phyloP scores from a whole-genome alignment of 2,797 vertebrate species.

The Pantherophis vulpinus region DNA sequence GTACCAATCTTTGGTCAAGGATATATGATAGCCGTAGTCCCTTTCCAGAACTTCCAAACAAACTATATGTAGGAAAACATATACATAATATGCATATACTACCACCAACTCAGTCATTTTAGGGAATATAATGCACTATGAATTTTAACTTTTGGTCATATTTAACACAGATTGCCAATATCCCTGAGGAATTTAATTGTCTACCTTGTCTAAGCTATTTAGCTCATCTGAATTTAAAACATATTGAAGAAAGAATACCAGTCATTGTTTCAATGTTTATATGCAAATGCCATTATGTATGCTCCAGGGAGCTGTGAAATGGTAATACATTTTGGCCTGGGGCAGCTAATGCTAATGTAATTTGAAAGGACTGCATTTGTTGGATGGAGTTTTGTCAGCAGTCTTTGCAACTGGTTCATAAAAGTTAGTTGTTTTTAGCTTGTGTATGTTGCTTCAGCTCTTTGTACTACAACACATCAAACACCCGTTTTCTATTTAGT shows the following conservation, averaged over 20 bases:
- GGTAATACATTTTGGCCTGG: background rate
- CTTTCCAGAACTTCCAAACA: background rate
- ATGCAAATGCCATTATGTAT: background rate
- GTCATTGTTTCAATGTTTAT: constrained; percentile 11
- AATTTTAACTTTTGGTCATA: constrained; percentile 56
- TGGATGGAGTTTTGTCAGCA: background rate
- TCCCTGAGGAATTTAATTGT: constrained; percentile 47
- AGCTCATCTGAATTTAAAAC: constrained; percentile 33
- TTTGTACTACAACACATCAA: background rate
- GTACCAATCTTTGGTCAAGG: background rate
- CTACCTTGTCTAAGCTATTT: background rate
- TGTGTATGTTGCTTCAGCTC: background rate
- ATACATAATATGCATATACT: constrained; percentile 18
- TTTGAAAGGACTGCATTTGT: background rate
- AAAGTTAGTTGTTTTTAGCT: background rate
- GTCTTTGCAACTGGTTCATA: background rate
- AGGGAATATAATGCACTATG: constrained; percentile 45
- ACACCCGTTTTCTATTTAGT: background rate
- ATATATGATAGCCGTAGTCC: background rate
- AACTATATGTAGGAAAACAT: constrained; percentile 32
- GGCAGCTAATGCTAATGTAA: background rate
- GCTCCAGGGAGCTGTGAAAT: background rate
- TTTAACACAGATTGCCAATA: constrained; percentile 47
- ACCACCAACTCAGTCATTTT: constrained; percentile 46
- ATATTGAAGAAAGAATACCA: constrained; percentile 5